Percentiles rank a stretch among this genome's conserved stretches.
These are phyloP conservation scores for Chiroxiphia lanceolata DNA, from an alignment of 2,797 vertebrate genomes.

Conservation along the genomic window DNA sequence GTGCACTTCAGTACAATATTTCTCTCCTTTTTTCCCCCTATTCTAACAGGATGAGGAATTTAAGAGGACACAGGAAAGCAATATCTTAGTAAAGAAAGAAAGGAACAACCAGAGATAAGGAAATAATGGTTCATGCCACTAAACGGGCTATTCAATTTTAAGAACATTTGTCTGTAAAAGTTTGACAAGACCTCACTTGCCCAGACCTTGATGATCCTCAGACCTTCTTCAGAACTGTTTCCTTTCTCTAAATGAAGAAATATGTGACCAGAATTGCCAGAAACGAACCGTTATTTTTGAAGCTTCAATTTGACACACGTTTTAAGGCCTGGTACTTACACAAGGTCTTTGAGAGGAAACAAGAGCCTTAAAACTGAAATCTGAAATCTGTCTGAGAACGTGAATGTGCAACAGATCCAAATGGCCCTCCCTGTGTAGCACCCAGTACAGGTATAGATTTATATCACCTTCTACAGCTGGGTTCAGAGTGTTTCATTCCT, in stretches of 20 bases:
- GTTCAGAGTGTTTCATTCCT: not conserved
- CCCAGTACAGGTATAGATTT: not conserved
- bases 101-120: constrained; percentile 61
- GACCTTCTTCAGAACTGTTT: constrained; percentile 4
- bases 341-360: not conserved
- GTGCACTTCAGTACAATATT: not conserved
- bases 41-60: constrained; percentile 54
- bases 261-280: not conserved
- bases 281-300: not conserved
- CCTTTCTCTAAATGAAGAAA: constrained; percentile 6
- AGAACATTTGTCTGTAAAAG: constrained; percentile 9
- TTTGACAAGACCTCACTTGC: constrained; percentile 37
- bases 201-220: not conserved
- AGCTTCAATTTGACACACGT: not conserved
- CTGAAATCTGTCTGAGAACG: not conserved
- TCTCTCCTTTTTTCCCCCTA: not conserved
- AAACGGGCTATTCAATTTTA: constrained; percentile 12
- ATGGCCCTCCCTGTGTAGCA: not conserved
- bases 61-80: constrained; percentile 52
- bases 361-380: not conserved
- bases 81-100: constrained; percentile 50
- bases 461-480: not conserved
- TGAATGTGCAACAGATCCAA: not conserved
- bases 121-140: constrained; percentile 19
- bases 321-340: not conserved